These are phyloP conservation scores for Nasonia vitripennis DNA, from an alignment of 1,140 invertebrate genomes.

Conservation along the genomic window DNA sequence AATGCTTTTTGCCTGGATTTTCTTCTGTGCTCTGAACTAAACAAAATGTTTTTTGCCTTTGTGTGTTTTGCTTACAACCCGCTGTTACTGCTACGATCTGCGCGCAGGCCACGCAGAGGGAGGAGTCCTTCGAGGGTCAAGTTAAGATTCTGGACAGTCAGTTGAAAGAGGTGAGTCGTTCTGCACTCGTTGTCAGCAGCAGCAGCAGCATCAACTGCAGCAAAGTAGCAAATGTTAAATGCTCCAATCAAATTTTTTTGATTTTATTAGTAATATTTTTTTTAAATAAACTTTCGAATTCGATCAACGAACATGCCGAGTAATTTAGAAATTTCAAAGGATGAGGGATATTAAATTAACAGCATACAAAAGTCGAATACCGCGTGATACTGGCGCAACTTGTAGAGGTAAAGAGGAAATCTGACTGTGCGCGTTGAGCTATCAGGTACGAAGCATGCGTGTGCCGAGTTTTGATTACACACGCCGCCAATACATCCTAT, in stretches of 20 bases:
- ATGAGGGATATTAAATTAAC: no score
- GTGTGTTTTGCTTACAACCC: slow-evolving; percentile 65
- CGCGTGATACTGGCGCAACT: not conserved
- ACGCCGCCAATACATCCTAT: not conserved
- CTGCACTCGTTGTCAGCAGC: not conserved
- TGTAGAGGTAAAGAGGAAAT: slow-evolving; percentile 4
- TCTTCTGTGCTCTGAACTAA: slow-evolving; percentile 50
- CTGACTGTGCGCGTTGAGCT: not conserved
- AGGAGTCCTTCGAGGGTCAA: slow-evolving; percentile 95
- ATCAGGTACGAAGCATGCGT: slow-evolving; percentile 38
- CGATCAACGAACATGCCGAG: no score
- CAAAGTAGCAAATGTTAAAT: not conserved
- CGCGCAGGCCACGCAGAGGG: slow-evolving; percentile 92
- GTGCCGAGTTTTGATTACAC: slow-evolving; percentile 3
- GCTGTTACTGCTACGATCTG: slow-evolving; percentile 48
- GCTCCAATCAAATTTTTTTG: not conserved
- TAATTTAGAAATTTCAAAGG: no score
- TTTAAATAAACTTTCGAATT: no score
- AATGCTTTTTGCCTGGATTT: slow-evolving; percentile 62
- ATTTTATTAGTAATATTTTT: no score
- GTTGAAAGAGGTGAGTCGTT: slow-evolving; percentile 88
- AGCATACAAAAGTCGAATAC: not conserved
- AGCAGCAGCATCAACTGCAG: no score
- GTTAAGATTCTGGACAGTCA: slow-evolving; percentile 93
- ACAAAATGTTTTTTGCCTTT: slow-evolving; percentile 57